Percentiles rank a stretch among this genome's conserved stretches.
phyloP scores from a whole-genome alignment of 2,113 vertebrate species.

The Cettia cetti region DNA sequence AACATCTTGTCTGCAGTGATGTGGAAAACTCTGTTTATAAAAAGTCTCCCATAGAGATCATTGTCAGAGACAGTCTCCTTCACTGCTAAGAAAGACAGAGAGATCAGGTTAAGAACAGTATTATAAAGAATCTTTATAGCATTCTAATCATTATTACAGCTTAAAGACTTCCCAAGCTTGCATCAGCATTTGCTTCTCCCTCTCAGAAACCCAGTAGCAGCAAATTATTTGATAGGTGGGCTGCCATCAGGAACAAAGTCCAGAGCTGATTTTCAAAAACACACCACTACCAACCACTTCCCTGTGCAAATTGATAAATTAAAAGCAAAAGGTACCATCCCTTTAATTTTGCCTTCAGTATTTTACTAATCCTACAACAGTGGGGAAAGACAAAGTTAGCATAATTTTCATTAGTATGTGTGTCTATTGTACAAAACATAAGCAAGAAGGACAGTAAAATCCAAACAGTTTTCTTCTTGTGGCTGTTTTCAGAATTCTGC shows the following conservation, averaged over 20 bases:
- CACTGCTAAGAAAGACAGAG: conserved; percentile 56
- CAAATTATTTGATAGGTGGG: neutral
- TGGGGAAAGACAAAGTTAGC: neutral
- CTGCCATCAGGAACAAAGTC: neutral
- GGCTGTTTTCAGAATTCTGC: neutral
- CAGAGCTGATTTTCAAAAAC: neutral
- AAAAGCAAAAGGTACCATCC: neutral
- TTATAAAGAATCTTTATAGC: neutral
- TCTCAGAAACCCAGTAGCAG: neutral
- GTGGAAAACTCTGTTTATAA: conserved; percentile 88
- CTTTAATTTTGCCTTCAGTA: neutral
- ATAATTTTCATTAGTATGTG: neutral
- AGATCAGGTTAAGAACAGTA: neutral
- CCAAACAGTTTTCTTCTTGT: neutral
- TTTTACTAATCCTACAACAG: neutral
- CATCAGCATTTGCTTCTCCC: neutral
- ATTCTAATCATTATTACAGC: neutral
- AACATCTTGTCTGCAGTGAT: conserved; percentile 94
- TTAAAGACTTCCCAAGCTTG: neutral
- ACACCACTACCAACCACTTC: neutral
- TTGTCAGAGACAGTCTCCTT: conserved; percentile 76
- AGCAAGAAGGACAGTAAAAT: neutral
- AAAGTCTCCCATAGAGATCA: conserved; percentile 83
- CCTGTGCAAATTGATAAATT: neutral
- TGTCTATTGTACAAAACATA: neutral